These are phyloP conservation scores for Gyps fulvus DNA, from an alignment of 2,113 vertebrate species.

Conservation along the genomic window DNA sequence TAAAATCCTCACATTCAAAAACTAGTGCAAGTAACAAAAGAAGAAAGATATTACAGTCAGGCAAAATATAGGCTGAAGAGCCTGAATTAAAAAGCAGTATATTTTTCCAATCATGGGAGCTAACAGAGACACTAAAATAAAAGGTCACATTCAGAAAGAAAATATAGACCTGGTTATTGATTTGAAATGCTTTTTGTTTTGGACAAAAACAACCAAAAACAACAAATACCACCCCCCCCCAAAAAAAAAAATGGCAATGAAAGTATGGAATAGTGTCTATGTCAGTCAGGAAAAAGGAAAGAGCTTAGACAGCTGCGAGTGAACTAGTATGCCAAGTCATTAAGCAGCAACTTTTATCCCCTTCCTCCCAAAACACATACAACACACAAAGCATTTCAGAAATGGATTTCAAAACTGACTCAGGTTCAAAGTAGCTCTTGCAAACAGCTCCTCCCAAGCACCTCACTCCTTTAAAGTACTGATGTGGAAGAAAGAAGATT, in stretches of 20 bases:
- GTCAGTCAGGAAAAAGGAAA: background rate
- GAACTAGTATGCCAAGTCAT: background rate
- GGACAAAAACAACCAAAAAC: background rate
- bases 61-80: background rate
- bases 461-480: background rate
- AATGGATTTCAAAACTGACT: background rate
- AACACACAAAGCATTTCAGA: background rate
- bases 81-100: background rate
- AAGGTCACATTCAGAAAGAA: background rate
- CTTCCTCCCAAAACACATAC: background rate
- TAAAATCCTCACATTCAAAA: background rate
- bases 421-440: background rate
- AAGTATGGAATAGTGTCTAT: background rate
- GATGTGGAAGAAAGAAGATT: background rate
- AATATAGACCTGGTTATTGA: background rate
- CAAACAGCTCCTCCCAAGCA: background rate
- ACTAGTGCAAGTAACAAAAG: background rate
- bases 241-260: background rate
- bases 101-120: background rate
- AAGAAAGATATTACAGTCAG: background rate
- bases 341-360: background rate
- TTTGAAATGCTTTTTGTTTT: background rate
- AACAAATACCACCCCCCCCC: no score
- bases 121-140: background rate
- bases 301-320: background rate